These are phyloP conservation scores for Junonia oenone DNA, from an alignment of 2,888 invertebrate species.

Conservation along the genomic window DNA sequence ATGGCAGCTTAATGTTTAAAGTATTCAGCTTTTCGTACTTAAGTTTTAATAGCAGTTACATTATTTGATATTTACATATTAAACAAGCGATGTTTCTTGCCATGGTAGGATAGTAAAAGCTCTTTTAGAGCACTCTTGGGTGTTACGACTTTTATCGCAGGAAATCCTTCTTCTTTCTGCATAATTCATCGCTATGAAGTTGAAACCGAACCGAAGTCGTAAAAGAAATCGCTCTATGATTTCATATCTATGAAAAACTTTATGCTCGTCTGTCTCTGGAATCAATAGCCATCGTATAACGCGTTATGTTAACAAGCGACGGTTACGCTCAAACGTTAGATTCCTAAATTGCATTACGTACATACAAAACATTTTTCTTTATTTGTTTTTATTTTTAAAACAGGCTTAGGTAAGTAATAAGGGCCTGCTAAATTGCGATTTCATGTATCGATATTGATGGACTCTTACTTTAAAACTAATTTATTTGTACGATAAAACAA, in stretches of 20 bases:
- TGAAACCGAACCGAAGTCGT: slow-evolving; percentile 77
- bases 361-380: too few relatives aligned
- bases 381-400: too few relatives aligned
- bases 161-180: slow-evolving; percentile 77
- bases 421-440: too few relatives aligned
- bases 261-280: slow-evolving; percentile 66
- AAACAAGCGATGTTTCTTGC: slow-evolving; percentile 7
- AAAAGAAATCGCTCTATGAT: slow-evolving; percentile 79
- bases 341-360: background rate
- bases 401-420: too few relatives aligned
- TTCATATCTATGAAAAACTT: slow-evolving; percentile 75
- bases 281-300: slow-evolving; percentile 54
- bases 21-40: background rate
- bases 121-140: slow-evolving; percentile 71
- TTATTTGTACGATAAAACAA: too few relatives aligned
- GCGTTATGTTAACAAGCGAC: slow-evolving; percentile 40
- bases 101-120: slow-evolving; percentile 42
- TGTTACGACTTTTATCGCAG: slow-evolving; percentile 75
- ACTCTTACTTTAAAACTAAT: too few relatives aligned
- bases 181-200: slow-evolving; percentile 79
- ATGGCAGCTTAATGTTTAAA: background rate
- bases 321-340: background rate
- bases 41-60: background rate
- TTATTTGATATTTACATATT: slow-evolving; percentile 1
- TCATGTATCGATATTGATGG: too few relatives aligned